Conservation (phyloP, 1,140 invertebrate genomes). For the Drosophila novamexicana region DNA sequence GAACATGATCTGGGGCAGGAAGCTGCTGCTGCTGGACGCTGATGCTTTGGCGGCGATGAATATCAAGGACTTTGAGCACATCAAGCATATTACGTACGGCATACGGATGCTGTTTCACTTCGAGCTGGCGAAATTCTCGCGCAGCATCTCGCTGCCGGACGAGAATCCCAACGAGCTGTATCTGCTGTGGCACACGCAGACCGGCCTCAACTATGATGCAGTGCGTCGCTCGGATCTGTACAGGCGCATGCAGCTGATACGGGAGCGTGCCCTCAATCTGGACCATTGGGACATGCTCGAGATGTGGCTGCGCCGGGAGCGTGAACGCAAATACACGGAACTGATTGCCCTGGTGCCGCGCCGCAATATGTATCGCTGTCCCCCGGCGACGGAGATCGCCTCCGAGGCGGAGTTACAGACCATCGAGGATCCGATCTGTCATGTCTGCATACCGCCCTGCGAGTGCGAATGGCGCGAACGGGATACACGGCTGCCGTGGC, state of each 20-base stretch:
- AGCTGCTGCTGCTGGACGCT: conserved; percentile 69
- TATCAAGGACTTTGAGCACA: conserved; percentile 69
- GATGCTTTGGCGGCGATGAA: conserved; percentile 64
- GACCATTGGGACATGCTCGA: conserved; percentile 67
- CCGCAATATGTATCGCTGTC: conserved; percentile 30
- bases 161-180: conserved; percentile 65
- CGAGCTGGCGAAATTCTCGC: conserved; percentile 59
- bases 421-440: conserved; percentile 28
- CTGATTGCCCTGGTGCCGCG: conserved; percentile 36
- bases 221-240: conserved; percentile 61
- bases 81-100: conserved; percentile 59
- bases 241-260: conserved; percentile 58
- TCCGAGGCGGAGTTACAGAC: background rate
- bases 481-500: conserved; percentile 47
- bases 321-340: conserved; percentile 38
- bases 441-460: conserved; percentile 61
- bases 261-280: conserved; percentile 45
- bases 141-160: conserved; percentile 49
- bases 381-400: background rate
- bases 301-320: conserved; percentile 54
- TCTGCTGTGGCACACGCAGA: conserved; percentile 64
- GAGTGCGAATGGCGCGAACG: conserved; percentile 47
- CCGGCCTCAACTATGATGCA: conserved; percentile 58
- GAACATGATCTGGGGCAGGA: conserved; percentile 63
- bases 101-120: conserved; percentile 72